Evolutionary conservation across 2,797 vertebrate species (phyloP), one percentile per base, ranked within the genome.

Genomic region (Spea hammondii): DNA sequence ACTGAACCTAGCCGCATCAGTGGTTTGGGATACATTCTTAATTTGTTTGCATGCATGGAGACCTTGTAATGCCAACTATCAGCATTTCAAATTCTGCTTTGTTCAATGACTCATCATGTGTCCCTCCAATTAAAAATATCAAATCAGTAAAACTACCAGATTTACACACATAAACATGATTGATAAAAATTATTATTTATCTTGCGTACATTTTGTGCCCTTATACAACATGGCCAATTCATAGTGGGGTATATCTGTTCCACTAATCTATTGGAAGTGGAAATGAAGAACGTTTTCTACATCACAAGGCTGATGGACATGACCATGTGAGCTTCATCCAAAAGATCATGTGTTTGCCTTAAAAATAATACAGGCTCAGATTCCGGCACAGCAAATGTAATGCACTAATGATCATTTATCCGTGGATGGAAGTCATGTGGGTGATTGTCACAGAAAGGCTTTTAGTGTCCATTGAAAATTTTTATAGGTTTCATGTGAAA

Each of bases 331-430:
- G 46, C 8, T 54, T 14, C 55, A 5, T 13, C 54, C 49, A 7
- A 77, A 60, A 70, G 45, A 64, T 72, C 68, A 78, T 65, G 70
- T 67, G 76, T 6, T 65, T 44, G 7, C 64, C 32, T 65, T 62
- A 8, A 47, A 12, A 59, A 17, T 7, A 5, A 17, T 62, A 62
- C 14, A 6, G 59, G 49, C 11, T 66, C 59, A 5, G 14, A 62
- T 57, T 65, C 12, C 4, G 66, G 70, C 70, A 78, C 70, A 72
- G 45, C 77, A 72, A 78, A 78, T 78, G 53, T 4, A 45, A 5
- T 45, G 65, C 65, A 78, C 70, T 47, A 72, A 70, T 50, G 14
- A 47, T 59, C 60, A 66, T 46, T 57, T 59, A 55, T 50, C 51
- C 72, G 10, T 59, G 14, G 5, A 13, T 32, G 45, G 5, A 14